Evolutionary conservation across 2,797 vertebrate genomes (phyloP).

Genomic region (Tokudaia muenninki): DNA sequence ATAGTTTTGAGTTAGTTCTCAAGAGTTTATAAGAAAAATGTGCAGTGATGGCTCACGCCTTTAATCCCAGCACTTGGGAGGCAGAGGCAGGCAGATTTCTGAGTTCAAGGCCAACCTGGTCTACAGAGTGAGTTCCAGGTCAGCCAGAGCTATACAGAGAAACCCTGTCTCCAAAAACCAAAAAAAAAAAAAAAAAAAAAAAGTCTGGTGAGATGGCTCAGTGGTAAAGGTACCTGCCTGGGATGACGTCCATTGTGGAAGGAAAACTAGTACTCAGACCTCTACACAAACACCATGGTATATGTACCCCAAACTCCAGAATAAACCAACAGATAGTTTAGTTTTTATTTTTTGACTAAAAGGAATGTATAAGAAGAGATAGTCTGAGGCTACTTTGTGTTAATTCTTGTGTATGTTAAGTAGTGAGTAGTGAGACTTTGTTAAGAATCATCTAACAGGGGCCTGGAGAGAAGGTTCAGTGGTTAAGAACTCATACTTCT

Average conservation of each 20-base stretch:
- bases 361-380: neutral
- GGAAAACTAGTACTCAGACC: neutral
- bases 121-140: too few relatives aligned
- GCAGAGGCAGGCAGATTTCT: too few relatives aligned
- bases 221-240: neutral
- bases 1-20: neutral
- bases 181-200: too few relatives aligned
- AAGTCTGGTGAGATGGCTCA: neutral
- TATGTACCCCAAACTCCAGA: neutral
- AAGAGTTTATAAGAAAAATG: neutral
- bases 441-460: too few relatives aligned
- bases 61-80: too few relatives aligned
- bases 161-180: too few relatives aligned
- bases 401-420: too few relatives aligned
- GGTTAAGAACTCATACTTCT: neutral
- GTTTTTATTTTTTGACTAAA: neutral
- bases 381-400: neutral
- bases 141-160: too few relatives aligned
- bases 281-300: neutral
- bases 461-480: neutral
- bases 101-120: too few relatives aligned
- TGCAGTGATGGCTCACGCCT: too few relatives aligned
- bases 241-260: neutral
- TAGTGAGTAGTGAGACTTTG: too few relatives aligned
- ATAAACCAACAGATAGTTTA: neutral